Conservation (phyloP, 2,888 invertebrate genomes). For the Carabus problematicus region DNA sequence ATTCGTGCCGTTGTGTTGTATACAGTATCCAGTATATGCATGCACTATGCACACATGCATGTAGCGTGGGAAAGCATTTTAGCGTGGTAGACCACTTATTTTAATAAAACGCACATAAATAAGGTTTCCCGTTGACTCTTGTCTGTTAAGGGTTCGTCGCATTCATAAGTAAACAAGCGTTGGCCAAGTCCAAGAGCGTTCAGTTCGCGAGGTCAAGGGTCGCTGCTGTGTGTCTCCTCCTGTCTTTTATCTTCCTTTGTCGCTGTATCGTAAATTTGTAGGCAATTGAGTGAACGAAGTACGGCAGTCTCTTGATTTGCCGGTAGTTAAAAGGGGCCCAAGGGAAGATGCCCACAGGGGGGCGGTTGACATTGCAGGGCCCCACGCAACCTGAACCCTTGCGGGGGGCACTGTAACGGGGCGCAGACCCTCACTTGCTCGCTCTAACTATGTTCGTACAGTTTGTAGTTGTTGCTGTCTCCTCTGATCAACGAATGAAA, state of each 20-base stretch:
- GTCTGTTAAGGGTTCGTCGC: conserved; percentile 15
- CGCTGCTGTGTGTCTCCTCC: background rate
- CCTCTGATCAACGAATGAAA: conserved; percentile 14
- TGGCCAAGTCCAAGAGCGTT: conserved; percentile 1
- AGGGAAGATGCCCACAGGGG: conserved; percentile 16
- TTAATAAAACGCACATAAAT: conserved; percentile 20
- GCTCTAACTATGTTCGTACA: too few species aligned
- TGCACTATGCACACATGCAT: too few species aligned
- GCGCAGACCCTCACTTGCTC: too few species aligned
- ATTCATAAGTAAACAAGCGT: conserved; percentile 17
- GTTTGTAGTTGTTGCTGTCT: too few species aligned
- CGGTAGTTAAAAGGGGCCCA: conserved; percentile 20
- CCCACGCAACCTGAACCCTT: conserved; percentile 19
- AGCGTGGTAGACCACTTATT: conserved; percentile 13
- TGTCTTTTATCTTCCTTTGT: conserved; percentile 1
- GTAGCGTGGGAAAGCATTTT: conserved; percentile 6
- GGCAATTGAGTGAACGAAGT: conserved; percentile 15
- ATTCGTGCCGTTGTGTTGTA: too few species aligned
- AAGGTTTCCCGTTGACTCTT: conserved; percentile 9
- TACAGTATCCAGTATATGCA: too few species aligned
- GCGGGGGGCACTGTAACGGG: background rate
- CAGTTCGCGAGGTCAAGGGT: conserved; percentile 15
- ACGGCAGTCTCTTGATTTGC: conserved; percentile 20
- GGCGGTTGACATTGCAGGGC: conserved; percentile 23
- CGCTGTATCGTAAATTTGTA: conserved; percentile 19